phyloP scores from a whole-genome alignment of 2,888 invertebrate species.

The Leucoma salicis region DNA sequence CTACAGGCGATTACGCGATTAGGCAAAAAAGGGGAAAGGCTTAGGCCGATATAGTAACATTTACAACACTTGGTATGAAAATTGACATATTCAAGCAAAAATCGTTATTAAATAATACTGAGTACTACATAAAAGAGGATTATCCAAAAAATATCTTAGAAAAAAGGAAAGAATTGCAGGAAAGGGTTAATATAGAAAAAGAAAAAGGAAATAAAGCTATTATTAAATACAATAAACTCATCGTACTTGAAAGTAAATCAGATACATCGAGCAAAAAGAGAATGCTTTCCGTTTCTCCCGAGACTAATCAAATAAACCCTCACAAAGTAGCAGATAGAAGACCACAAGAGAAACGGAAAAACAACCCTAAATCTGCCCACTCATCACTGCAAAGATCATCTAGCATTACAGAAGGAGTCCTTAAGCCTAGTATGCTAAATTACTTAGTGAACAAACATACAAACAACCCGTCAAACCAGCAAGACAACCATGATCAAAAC shows the following conservation, averaged over 20 bases:
- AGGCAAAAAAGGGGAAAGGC: slow-evolving; percentile 14
- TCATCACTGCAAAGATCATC: no score
- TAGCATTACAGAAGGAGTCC: no score
- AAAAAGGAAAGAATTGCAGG: not conserved
- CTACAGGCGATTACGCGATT: slow-evolving; percentile 17
- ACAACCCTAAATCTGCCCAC: no score
- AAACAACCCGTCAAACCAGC: no score
- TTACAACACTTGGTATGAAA: not conserved
- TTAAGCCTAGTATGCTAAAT: no score
- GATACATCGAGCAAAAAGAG: no score
- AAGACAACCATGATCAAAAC: no score
- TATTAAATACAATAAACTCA: not conserved
- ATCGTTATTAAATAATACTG: not conserved
- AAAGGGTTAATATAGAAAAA: not conserved
- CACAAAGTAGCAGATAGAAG: no score
- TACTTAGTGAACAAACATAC: no score
- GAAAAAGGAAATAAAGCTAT: not conserved
- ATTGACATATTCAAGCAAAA: not conserved
- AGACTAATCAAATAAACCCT: no score
- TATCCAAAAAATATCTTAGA: not conserved
- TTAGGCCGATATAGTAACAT: slow-evolving; percentile 17
- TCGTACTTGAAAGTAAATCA: not conserved
- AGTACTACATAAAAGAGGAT: not conserved
- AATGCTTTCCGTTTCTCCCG: no score
- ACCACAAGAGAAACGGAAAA: no score